A percentile compares a stretch with the other conserved stretches of the same genome.
These are phyloP conservation scores for Otolemur garnettii DNA, from an alignment of 2,113 vertebrate species.

Conservation along the genomic window DNA sequence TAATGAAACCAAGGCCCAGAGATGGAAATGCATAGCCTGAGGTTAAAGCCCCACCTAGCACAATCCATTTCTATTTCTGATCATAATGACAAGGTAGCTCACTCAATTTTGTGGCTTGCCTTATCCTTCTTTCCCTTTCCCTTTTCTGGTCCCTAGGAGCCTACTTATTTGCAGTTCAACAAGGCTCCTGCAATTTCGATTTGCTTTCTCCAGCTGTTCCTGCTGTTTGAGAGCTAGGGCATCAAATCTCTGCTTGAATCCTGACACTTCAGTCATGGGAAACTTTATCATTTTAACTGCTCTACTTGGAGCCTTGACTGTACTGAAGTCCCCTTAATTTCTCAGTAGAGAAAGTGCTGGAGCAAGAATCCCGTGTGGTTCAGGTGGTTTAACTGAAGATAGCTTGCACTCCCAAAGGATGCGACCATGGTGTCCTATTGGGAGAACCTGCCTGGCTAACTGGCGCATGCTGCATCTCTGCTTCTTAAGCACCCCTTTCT, in stretches of 20 bases:
- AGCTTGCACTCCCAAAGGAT: slow-evolving; percentile 20
- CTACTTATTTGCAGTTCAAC: slow-evolving; percentile 74
- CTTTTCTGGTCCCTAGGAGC: slow-evolving; percentile 12
- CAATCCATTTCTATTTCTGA: slow-evolving; percentile 66
- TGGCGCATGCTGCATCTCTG: background rate
- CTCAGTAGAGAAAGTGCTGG: slow-evolving; percentile 49
- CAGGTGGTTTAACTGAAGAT: slow-evolving; percentile 54
- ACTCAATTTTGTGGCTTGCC: slow-evolving; percentile 53
- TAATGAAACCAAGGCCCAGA: slow-evolving; percentile 46
- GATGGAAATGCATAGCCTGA: slow-evolving; percentile 36
- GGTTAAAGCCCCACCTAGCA: slow-evolving; percentile 25
- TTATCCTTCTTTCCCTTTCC: slow-evolving; percentile 49
- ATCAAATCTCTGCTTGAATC: slow-evolving; percentile 72
- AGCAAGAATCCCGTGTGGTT: slow-evolving; percentile 35
- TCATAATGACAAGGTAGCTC: slow-evolving; percentile 54
- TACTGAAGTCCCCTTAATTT: slow-evolving; percentile 1
- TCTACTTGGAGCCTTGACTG: slow-evolving; percentile 56
- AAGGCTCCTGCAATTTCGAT: slow-evolving; percentile 66
- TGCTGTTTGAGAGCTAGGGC: slow-evolving; percentile 63
- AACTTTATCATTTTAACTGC: slow-evolving; percentile 70
- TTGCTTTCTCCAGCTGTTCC: slow-evolving; percentile 73
- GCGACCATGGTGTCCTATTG: background rate
- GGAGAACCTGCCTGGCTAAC: background rate
- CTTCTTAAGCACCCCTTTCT: background rate
- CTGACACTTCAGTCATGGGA: slow-evolving; percentile 65